Conservation (phyloP, 2,888 invertebrate genomes). For the Crocallis elinguaria region DNA sequence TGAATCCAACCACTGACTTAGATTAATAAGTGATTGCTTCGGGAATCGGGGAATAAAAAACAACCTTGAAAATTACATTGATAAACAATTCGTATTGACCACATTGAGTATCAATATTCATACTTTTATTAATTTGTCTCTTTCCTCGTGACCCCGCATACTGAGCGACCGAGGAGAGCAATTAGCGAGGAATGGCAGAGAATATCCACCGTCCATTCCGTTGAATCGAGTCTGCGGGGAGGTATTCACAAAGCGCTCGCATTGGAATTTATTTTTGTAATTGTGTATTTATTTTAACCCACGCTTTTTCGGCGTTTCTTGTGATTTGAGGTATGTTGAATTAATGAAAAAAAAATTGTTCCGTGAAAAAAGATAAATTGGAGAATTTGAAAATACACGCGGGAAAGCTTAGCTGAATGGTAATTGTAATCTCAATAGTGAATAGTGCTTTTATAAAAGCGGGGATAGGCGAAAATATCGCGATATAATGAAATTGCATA, state of each 20-base stretch:
- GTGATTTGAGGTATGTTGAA: no score
- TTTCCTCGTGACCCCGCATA: conserved; percentile 73
- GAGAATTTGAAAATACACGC: no score
- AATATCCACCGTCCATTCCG: conserved; percentile 58
- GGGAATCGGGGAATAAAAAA: no score
- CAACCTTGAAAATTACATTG: background rate
- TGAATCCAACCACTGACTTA: no score
- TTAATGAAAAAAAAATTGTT: no score
- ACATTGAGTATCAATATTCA: conserved; percentile 59
- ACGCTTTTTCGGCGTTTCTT: background rate
- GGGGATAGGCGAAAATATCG: no score
- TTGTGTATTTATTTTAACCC: background rate
- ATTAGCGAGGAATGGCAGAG: conserved; percentile 71
- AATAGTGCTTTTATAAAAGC: no score
- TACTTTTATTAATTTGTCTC: conserved; percentile 69
- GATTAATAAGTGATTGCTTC: no score
- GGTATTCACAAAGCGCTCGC: conserved; percentile 3
- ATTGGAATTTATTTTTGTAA: background rate
- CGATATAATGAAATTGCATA: no score
- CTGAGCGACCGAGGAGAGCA: conserved; percentile 62
- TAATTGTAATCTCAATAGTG: no score
- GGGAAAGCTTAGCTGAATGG: no score
- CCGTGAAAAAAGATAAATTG: no score
- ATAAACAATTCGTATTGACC: conserved; percentile 20
- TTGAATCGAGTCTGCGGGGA: conserved; percentile 7